These are phyloP conservation scores for Fulica atra DNA, from an alignment of 2,113 vertebrate genomes.

Conservation along the genomic window DNA sequence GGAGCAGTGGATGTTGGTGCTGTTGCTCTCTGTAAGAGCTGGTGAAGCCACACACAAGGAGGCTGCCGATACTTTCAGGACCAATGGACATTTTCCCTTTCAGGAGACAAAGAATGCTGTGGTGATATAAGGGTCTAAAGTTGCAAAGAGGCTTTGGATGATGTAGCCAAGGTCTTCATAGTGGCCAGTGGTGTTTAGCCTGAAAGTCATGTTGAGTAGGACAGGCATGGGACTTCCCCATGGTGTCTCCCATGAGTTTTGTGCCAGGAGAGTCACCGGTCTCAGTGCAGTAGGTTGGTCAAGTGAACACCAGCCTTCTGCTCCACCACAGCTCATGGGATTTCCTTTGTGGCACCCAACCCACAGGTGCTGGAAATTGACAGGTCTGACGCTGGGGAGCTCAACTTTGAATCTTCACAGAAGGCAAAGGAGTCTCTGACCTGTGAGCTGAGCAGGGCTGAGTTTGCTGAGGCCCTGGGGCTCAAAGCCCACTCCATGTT, in stretches of 20 bases:
- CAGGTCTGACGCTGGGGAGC: slow-evolving; percentile 79
- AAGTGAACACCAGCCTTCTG: neutral
- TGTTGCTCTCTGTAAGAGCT: neutral
- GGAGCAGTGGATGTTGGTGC: neutral
- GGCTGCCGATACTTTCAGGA: neutral
- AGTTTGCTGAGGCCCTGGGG: slow-evolving; percentile 90
- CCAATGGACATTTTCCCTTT: neutral
- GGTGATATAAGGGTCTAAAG: neutral
- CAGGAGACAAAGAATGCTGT: neutral
- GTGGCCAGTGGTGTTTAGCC: neutral
- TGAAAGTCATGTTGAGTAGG: neutral
- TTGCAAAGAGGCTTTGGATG: neutral
- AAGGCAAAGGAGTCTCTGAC: slow-evolving; percentile 85
- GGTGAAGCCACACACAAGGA: neutral
- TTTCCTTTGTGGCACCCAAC: neutral
- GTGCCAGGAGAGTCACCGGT: neutral
- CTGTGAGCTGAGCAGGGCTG: slow-evolving; percentile 88
- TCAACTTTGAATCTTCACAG: slow-evolving; percentile 75
- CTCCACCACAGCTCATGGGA: neutral
- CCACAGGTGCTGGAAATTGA: slow-evolving; percentile 89
- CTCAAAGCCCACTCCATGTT: slow-evolving; percentile 90
- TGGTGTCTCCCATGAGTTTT: neutral
- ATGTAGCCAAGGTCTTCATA: neutral
- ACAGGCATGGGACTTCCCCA: accelerated
- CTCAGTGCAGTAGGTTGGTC: neutral